Base-by-base conservation (phyloP, 1,140 invertebrate genomes). In the Zaprionus davidi region DNA sequence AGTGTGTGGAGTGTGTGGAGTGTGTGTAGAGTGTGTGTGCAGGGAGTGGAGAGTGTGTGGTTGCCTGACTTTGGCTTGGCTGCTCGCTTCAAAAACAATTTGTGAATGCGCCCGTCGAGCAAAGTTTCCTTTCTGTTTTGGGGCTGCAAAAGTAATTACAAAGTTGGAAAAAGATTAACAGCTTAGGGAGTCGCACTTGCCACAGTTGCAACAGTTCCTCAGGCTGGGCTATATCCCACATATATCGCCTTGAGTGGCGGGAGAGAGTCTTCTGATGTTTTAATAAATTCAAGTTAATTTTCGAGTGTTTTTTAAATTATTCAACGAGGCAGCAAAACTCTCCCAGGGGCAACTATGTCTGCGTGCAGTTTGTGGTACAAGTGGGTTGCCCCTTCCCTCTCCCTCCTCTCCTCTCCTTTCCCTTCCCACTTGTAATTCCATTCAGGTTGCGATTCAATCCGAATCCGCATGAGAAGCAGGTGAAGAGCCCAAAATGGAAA, bases 81-180 rank as follows among this genome's bases (percentile, higher is more conserved):
- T 73, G 65, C 46, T 74, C 66, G 46, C 73, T 64, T 74, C 44
- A 24, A 55, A 78, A 70, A 86, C 76, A 85, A 85, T 85, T 85
- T 86, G 76, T 41, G 65, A 74, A 82, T 79, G 55, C 76, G 62
- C 46, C 51, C 28, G 49, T 66, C 70, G 41, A 77, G 70, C 56
- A 79, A 86, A 87, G 69, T 87, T 87, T 63, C 67, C 41, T 64
- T 53, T 46, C n/a, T 17, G 41, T 46, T 46, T 46, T 11, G 41
- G 41, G n/a, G 38, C 60, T 78, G 74, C 62, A 83, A 83, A 83
- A 88, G 83, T 87, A 87, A 87, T 87, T 87, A 88, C 65, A 88
- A 87, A 87, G 71, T 84, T 78, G 49, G 58, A 63, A 67, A 70
- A 80, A 80, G 84, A 87, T 87, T 87, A 90, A 87, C 81, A 81